These are phyloP conservation scores for Lepus oiostolus DNA, from an alignment of 2,797 vertebrate species.

Conservation along the genomic window DNA sequence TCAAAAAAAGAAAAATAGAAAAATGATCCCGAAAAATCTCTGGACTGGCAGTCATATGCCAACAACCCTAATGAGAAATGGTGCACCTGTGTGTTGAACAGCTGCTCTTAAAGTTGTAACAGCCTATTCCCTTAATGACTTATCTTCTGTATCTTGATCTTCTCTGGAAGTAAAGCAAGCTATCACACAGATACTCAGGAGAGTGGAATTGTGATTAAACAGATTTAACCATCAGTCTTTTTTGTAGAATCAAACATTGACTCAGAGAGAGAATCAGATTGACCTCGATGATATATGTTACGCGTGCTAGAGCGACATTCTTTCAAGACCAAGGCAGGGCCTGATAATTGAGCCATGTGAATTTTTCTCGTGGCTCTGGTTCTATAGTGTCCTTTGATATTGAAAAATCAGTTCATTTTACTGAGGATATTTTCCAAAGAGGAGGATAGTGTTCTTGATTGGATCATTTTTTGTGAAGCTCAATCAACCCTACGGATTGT, in stretches of 20 bases:
- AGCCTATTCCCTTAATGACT: not conserved
- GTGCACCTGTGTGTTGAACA: not conserved
- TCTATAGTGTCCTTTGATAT: not conserved
- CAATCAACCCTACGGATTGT: not conserved
- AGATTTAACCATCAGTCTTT: not conserved
- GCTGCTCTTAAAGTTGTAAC: not conserved
- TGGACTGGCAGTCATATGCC: not conserved
- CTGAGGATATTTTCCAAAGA: not conserved
- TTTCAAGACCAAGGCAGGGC: not conserved
- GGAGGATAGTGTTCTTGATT: not conserved
- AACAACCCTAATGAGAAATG: not conserved
- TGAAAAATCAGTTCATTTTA: not conserved
- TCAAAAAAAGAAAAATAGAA: too few species aligned
- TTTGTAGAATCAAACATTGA: not conserved
- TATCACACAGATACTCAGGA: not conserved
- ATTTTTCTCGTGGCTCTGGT: not conserved
- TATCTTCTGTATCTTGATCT: not conserved
- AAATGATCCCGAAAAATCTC: not conserved
- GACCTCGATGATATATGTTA: not conserved
- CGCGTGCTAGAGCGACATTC: not conserved
- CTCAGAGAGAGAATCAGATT: not conserved
- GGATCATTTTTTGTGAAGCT: not conserved
- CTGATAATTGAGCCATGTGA: not conserved
- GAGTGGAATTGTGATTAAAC: not conserved
- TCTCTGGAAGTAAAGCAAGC: slow-evolving; percentile 39